Evolutionary conservation across 2,888 invertebrate species (phyloP), one percentile per base, ranked within the genome.

Genomic region (Bellardia pandia): DNA sequence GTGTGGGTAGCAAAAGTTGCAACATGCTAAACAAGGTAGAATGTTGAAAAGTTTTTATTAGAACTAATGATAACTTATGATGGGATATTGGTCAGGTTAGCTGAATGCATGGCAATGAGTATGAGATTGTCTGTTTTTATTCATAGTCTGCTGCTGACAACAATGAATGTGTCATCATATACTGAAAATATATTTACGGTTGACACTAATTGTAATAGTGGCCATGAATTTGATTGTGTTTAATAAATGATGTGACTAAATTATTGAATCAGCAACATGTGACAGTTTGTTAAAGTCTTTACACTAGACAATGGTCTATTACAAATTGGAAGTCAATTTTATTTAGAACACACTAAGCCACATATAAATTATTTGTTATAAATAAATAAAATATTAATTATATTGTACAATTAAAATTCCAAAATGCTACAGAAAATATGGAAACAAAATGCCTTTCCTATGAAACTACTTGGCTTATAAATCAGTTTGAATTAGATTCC

Each of bases 201-300:
- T 60, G 37, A 14, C 9, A 68, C 8, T 56, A 56, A 48, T 72
- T 72, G 11, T 74, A 42, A 68, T 60, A 62, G 8, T 64, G 45
- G 23, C 48, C 56, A 42, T 64, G 37, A 60, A 53, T 79, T 85
- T 78, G 33, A 48, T 48, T 62, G 80, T 60, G 42, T 53, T 69
- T 42, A 51, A 74, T 75, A 75, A 79, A 75, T 62, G 23, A 45
- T 79, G 68, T 68, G 74, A 68, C 51, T 37, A 45, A 66, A 72
- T 72, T 79, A 64, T 71, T 75, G 14, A 37, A 69, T 62, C 14
- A 33, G 14, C 45, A 62, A 45, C 13, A 79, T 75, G 53, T 75
- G 68, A 37, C 60, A 69, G 33, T 60, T 37, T 68, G 14, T 14
- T 69, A 37, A 56, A n/a, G 11, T 40, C 14, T 45, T 16, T 40